Evolutionary conservation across 2,888 invertebrate species (phyloP).

Genomic region (Muschampia plurimacula): DNA sequence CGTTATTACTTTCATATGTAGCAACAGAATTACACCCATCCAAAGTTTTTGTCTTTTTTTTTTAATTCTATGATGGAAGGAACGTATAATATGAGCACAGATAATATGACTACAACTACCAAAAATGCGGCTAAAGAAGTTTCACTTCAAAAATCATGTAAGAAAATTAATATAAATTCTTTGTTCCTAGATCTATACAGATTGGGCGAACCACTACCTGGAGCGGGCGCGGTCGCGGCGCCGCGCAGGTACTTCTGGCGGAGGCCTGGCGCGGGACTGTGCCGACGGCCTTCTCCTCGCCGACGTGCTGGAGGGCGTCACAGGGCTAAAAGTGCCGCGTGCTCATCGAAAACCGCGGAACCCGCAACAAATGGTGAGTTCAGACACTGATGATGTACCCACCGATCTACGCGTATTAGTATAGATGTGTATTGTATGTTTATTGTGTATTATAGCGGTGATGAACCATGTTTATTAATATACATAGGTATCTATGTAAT

Average conservation of each 20-base stretch:
- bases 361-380: constrained; percentile 96
- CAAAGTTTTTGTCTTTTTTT: too few species aligned
- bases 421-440: too few species aligned
- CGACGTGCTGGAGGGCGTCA: constrained; percentile 98
- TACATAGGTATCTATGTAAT: too few species aligned
- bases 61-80: too few species aligned
- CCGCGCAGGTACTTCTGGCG: constrained; percentile 88
- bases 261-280: constrained; percentile 95
- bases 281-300: constrained; percentile 96
- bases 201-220: constrained; percentile 96
- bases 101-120: neutral
- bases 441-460: too few species aligned
- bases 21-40: too few species aligned
- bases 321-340: constrained; percentile 89
- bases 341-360: constrained; percentile 93
- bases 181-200: constrained; percentile 87
- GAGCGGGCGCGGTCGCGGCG: constrained; percentile 95
- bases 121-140: neutral
- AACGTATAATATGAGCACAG: too few species aligned
- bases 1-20: too few species aligned
- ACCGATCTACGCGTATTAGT: too few species aligned
- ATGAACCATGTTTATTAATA: too few species aligned
- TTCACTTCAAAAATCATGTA: too few species aligned
- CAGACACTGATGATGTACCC: neutral
- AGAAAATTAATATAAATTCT: neutral